These are phyloP conservation scores for Syngnathus rostellatus DNA, from an alignment of 2,797 vertebrate species.

Conservation along the genomic window DNA sequence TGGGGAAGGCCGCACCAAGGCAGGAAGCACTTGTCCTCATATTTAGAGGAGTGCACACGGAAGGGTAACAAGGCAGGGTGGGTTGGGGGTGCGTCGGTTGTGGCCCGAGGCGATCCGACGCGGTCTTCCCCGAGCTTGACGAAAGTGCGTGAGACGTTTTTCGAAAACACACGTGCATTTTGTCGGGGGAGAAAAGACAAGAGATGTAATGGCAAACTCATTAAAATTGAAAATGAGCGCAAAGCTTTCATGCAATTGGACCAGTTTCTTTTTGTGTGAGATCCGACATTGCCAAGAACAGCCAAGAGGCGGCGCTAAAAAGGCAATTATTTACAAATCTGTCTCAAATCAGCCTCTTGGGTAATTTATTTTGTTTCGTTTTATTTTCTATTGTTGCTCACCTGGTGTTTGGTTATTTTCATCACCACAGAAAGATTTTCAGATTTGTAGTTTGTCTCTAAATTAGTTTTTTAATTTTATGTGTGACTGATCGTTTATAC, in stretches of 20 bases:
- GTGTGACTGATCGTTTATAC: too few species aligned
- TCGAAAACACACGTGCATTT: constrained; percentile 73
- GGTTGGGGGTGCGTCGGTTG: constrained; percentile 55
- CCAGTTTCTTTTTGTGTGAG: constrained; percentile 68
- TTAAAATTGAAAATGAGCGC: constrained; percentile 57
- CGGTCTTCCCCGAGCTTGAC: constrained; percentile 62
- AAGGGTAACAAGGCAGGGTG: constrained; percentile 53
- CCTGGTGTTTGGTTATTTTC: not conserved
- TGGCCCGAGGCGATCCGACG: constrained; percentile 67
- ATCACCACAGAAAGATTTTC: not conserved
- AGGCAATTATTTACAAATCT: constrained; percentile 83
- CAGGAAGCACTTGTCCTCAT: constrained; percentile 59
- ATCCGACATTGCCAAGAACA: constrained; percentile 73
- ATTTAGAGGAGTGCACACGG: constrained; percentile 58
- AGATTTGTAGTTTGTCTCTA: not conserved
- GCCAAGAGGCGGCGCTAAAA: constrained; percentile 71
- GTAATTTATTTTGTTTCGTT: not conserved
- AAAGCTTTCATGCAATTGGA: constrained; percentile 45
- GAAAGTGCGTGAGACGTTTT: constrained; percentile 69
- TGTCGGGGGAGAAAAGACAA: constrained; percentile 73
- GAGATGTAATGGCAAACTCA: constrained; percentile 63
- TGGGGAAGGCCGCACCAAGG: constrained; percentile 60
- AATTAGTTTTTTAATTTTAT: too few species aligned
- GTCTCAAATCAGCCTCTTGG: constrained; percentile 78
- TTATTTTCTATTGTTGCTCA: not conserved